Base-by-base conservation (phyloP, 1,140 invertebrate genomes). In the Caenorhabditis inopinata region DNA sequence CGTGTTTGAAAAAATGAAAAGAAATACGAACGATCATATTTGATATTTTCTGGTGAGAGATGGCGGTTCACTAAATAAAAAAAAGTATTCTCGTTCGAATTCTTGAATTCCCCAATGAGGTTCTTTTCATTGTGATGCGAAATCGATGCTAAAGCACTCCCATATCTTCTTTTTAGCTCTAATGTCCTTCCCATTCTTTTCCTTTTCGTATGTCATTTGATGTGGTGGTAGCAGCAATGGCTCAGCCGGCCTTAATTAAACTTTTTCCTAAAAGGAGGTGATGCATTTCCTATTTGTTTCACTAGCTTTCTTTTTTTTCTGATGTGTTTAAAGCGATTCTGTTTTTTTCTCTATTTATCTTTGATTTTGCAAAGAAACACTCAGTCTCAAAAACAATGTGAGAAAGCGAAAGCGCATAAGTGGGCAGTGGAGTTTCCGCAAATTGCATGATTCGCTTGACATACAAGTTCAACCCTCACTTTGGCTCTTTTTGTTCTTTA, bases 361-460 rank as follows among this genome's bases (percentile, higher is more conserved):
- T 2, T n/a, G 21, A 21, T 68, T 68, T 68, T 32, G 29, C 32
- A 21, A 38, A 6, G 27, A 21, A 42, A 42, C n/a, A 32, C 58
- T 68, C 58, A 32, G 14, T 16, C 11, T 29, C 53, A 42, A 68
- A 68, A 32, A 68, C 58, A 68, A 68, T 68, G 58, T 68, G 58
- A 68, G 58, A 68, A 68, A 68, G 58, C 58, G 38, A 32, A 68
- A 68, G 58, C 58, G 38, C 58, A 68, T 68, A 68, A 68, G 58
- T 68, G 58, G 58, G 58, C 58, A 68, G n/a, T 68, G 58, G 58
- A 32, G 58, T 68, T 68, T 68, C 58, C 58, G 58, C 58, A 68
- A 68, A 68, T 68, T 68, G 58, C 58, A 68, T 68, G 58, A 68
- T 68, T 68, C 58, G 58, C 32, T 68, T 68, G 58, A 68, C 58